These are phyloP conservation scores for Syngnathus acus DNA, from an alignment of 2,797 vertebrate species.

Conservation along the genomic window DNA sequence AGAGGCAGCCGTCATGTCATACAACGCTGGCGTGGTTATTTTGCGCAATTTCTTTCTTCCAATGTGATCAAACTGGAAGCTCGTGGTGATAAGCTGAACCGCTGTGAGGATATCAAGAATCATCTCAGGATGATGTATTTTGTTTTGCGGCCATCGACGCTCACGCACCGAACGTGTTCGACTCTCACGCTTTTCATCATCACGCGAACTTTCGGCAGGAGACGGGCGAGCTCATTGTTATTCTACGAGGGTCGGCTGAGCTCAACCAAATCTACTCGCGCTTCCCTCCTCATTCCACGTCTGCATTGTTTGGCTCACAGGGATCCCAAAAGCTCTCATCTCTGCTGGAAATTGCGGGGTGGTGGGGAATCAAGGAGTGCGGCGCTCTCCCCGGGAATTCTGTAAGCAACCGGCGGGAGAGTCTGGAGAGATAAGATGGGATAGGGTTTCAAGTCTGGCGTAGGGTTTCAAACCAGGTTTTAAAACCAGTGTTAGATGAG, in stretches of 20 bases:
- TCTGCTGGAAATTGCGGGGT: slow-evolving; percentile 43
- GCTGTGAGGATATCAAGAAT: not conserved
- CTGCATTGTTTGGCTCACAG: slow-evolving; percentile 55
- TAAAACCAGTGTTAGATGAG: not conserved
- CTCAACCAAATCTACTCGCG: slow-evolving; percentile 63
- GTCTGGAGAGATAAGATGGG: slow-evolving; percentile 36
- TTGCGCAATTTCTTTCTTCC: slow-evolving; percentile 38
- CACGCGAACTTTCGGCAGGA: slow-evolving; percentile 57
- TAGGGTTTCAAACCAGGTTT: not conserved
- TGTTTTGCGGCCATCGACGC: not conserved
- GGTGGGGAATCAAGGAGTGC: slow-evolving; percentile 44
- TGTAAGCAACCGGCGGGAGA: slow-evolving; percentile 17
- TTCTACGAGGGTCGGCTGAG: slow-evolving; percentile 64
- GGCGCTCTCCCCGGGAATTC: slow-evolving; percentile 37
- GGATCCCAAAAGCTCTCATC: slow-evolving; percentile 54
- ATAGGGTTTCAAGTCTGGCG: not conserved
- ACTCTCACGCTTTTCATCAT: slow-evolving; percentile 48
- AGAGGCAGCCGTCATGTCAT: slow-evolving; percentile 33
- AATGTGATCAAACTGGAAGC: slow-evolving; percentile 44
- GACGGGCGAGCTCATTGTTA: slow-evolving; percentile 66
- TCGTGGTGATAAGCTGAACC: slow-evolving; percentile 18
- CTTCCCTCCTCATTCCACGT: slow-evolving; percentile 57
- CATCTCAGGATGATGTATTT: not conserved
- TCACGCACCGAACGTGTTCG: slow-evolving; percentile 12
- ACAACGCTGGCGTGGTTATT: slow-evolving; percentile 33